Evolutionary conservation across 1,140 invertebrate species (phyloP).

Genomic region (Neoseiulus cucumeris): DNA sequence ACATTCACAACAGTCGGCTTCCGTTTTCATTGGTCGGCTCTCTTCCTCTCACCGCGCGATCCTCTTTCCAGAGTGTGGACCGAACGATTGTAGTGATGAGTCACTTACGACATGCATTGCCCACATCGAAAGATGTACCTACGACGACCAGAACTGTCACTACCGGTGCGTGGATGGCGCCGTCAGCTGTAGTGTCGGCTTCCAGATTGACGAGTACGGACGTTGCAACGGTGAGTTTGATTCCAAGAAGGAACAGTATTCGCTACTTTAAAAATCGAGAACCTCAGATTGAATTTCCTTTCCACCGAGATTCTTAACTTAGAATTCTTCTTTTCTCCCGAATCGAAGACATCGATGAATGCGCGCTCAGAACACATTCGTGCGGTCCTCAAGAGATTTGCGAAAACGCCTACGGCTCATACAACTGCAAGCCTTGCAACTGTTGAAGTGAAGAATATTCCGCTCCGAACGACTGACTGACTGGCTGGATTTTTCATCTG

Average conservation of each 20-base stretch:
- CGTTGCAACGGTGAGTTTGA: background rate
- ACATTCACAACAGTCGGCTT: too few relatives aligned
- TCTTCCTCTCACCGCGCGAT: too few relatives aligned
- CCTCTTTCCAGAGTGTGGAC: background rate
- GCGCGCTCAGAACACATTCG: background rate
- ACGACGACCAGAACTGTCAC: background rate
- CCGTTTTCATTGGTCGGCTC: too few relatives aligned
- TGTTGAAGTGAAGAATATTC: background rate
- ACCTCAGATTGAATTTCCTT: too few relatives aligned
- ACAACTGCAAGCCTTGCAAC: background rate
- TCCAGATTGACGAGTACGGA: background rate
- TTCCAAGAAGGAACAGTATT: too few relatives aligned
- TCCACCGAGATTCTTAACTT: too few relatives aligned
- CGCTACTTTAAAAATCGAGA: too few relatives aligned
- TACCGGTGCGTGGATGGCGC: background rate
- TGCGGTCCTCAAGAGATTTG: background rate
- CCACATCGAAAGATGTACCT: background rate
- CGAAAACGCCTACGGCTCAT: background rate
- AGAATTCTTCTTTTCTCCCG: too few relatives aligned
- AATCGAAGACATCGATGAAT: background rate
- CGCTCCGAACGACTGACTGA: too few relatives aligned
- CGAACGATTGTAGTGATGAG: background rate
- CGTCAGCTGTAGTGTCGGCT: background rate
- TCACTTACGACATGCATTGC: background rate
- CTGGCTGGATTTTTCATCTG: too few relatives aligned